Evolutionary conservation across 1,140 invertebrate species (phyloP).

Genomic region (Sarcophaga bullata): DNA sequence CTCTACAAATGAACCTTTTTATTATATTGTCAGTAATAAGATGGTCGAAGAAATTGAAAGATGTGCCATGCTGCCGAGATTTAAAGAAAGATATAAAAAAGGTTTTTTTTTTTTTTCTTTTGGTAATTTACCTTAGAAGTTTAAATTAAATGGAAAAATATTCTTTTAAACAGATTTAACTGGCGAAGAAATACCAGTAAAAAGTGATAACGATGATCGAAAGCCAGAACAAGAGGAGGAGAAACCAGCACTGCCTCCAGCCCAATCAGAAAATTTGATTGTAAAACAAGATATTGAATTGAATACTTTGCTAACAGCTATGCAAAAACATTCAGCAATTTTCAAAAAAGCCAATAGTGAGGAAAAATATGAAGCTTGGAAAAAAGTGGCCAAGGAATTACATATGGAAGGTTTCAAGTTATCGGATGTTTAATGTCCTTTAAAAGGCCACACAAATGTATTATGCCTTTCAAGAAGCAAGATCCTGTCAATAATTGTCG

Average conservation of each 20-base stretch:
- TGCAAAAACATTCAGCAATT: slow-evolving; percentile 47
- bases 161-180: background rate
- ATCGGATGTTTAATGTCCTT: slow-evolving; percentile 51
- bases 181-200: background rate
- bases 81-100: background rate
- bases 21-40: slow-evolving; percentile 59
- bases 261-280: background rate
- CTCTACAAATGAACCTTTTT: slow-evolving; percentile 55
- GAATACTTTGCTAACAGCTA: background rate
- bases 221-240: background rate
- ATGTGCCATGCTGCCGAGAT: slow-evolving; percentile 44
- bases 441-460: slow-evolving; percentile 51
- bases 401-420: slow-evolving; percentile 52
- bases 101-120: background rate
- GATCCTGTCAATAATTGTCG: slow-evolving; percentile 48
- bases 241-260: background rate
- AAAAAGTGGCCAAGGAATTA: slow-evolving; percentile 49
- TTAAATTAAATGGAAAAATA: no score
- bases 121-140: no score
- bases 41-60: slow-evolving; percentile 56
- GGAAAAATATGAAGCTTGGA: slow-evolving; percentile 54
- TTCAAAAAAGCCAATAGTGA: slow-evolving; percentile 42
- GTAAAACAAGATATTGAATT: background rate
- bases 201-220: background rate
- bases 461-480: slow-evolving; percentile 39